Conservation (phyloP, 2,888 invertebrate species). For the Agrotis ipsilon region DNA sequence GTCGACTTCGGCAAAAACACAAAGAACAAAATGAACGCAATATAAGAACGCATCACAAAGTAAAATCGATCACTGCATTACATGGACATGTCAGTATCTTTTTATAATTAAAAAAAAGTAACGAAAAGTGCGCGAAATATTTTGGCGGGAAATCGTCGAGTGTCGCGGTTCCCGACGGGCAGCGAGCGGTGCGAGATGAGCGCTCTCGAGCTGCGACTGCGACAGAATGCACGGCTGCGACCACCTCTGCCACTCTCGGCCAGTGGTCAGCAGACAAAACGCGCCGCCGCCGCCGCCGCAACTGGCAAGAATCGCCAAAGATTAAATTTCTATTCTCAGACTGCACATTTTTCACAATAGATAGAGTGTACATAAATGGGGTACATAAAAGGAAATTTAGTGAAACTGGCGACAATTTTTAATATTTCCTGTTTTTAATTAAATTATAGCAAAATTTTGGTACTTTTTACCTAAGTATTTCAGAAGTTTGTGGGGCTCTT, state of each 20-base stretch:
- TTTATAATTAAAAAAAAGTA: slow-evolving; percentile 39
- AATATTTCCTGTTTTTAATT: background rate
- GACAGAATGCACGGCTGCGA: slow-evolving; percentile 77
- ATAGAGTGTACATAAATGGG: no score
- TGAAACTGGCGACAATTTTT: background rate
- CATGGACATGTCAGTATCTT: slow-evolving; percentile 41
- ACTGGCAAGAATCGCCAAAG: slow-evolving; percentile 65
- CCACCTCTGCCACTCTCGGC: slow-evolving; percentile 76
- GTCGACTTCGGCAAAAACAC: slow-evolving; percentile 86
- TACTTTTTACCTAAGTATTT: background rate
- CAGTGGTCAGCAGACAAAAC: slow-evolving; percentile 83
- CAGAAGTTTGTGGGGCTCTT: background rate
- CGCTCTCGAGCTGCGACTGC: slow-evolving; percentile 79
- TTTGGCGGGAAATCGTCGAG: slow-evolving; percentile 83
- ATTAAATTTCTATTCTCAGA: slow-evolving; percentile 55
- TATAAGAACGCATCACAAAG: slow-evolving; percentile 86
- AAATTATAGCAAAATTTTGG: background rate
- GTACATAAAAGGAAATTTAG: no score
- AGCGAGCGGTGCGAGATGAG: slow-evolving; percentile 71
- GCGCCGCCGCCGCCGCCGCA: slow-evolving; percentile 77
- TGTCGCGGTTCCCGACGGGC: slow-evolving; percentile 54
- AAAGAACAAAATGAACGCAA: slow-evolving; percentile 88
- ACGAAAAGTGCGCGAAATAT: slow-evolving; percentile 71
- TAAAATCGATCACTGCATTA: slow-evolving; percentile 66
- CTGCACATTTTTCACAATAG: background rate